Base-by-base conservation (phyloP, 1,140 invertebrate species). In the Caerostris extrusa region DNA sequence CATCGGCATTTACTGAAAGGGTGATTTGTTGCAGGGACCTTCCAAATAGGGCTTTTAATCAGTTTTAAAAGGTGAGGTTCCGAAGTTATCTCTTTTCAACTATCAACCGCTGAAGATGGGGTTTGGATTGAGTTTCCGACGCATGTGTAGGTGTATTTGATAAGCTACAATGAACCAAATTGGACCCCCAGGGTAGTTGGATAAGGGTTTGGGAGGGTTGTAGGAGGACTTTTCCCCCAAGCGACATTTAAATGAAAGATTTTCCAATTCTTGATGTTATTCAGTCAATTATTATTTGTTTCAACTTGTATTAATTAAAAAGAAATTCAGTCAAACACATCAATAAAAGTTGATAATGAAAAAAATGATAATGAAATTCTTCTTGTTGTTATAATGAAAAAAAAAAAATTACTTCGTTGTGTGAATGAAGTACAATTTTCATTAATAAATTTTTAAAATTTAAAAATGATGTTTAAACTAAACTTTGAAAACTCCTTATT, bases 81-180 rank as follows among this genome's bases (percentile, higher is more conserved):
- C 89, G 34, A 91, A 91, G 60, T 82, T 61, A 91, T 91, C 89
- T 91, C 34, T 12, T 85, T 85, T 57, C 53, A 19, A 14, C 12
- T 91, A 82, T 81, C 89, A 60, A 12, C 69, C 56, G 19, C 67
- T 19, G 8, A 60, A 10, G 57, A 58, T 85, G 83, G 71, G 50
- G 89, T 77, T n/a, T 14, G 50, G 56, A n/a, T 67, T 17, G 8
- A 17, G 34, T 85, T n/a, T n/a, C 83, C 56, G 2, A n/a, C 17
- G 17, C 56, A 57, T 14, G 50, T 6, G 89, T 81, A 55, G 89
- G 89, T 81, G 71, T 56, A 60, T 81, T 58, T 58, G 89, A 91
- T 91, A 91, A 91, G 56, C 89, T 69, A 81, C 69, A 91, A 91
- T 58, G 34, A 91, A 71, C 50, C 19, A 91, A 81, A 82, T 77